Evolutionary conservation across 2,888 invertebrate species (phyloP).

Genomic region (Papilio demoleus): DNA sequence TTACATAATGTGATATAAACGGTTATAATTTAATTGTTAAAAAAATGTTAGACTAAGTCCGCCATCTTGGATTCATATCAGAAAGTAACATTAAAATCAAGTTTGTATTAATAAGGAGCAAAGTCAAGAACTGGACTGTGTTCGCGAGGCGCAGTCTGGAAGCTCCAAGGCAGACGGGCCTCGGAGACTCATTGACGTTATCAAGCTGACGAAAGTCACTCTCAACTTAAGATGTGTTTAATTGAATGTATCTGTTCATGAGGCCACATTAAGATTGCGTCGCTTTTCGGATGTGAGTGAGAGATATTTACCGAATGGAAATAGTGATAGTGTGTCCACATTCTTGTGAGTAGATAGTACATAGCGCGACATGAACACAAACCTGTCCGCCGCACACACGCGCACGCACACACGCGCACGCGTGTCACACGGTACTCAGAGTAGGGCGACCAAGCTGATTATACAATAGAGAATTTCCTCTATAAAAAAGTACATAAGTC

Average conservation of each 20-base stretch:
- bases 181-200: neutral
- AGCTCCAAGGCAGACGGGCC: neutral
- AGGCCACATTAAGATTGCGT: neutral
- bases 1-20: neutral
- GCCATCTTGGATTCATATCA: slow-evolving; percentile 11
- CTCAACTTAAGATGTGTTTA: too few species aligned
- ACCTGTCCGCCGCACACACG: slow-evolving; percentile 30
- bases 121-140: neutral
- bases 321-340: slow-evolving; percentile 24
- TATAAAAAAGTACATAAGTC: too few species aligned
- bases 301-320: slow-evolving; percentile 21
- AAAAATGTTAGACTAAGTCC: neutral
- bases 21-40: neutral
- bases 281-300: neutral
- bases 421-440: neutral
- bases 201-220: neutral
- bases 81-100: neutral
- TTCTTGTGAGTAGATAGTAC: slow-evolving; percentile 29
- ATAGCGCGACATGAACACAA: slow-evolving; percentile 19
- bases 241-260: neutral
- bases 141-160: neutral
- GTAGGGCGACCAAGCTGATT: slow-evolving; percentile 18
- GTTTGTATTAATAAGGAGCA: neutral
- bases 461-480: neutral
- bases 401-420: neutral